Conservation (phyloP, 1,140 invertebrate species). For the Brachionus angularis region DNA sequence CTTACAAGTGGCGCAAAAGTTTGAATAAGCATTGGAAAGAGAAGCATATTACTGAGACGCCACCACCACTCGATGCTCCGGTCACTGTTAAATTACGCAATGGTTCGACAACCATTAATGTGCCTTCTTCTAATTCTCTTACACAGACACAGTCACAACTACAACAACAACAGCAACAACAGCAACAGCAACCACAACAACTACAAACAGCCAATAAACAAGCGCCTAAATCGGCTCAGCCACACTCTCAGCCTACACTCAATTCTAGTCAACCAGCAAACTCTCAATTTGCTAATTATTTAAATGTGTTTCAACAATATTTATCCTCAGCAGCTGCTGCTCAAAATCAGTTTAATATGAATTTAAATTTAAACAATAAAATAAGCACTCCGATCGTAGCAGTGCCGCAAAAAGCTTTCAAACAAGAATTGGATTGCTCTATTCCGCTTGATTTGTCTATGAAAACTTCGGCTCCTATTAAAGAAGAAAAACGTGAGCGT, state of each 20-base stretch:
- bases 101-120: not conserved
- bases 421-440: too few species aligned
- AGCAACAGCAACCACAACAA: not conserved
- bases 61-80: slow-evolving; percentile 41
- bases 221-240: too few species aligned
- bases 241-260: not conserved
- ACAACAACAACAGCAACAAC: not conserved
- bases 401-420: too few species aligned
- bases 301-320: slow-evolving; percentile 24
- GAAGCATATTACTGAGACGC: slow-evolving; percentile 51
- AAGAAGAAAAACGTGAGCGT: not conserved
- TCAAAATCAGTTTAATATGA: not conserved
- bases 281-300: not conserved
- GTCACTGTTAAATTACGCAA: slow-evolving; percentile 27
- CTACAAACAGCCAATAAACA: not conserved
- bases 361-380: too few species aligned
- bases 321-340: not conserved
- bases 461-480: too few species aligned
- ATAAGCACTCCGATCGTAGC: too few species aligned
- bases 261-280: not conserved
- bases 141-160: not conserved
- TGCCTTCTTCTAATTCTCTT: not conserved
- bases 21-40: slow-evolving; percentile 60
- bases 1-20: slow-evolving; percentile 58
- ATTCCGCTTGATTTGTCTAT: slow-evolving; percentile 2